Base-by-base conservation (phyloP, 2,888 invertebrate species). In the Phalangium opilio region DNA sequence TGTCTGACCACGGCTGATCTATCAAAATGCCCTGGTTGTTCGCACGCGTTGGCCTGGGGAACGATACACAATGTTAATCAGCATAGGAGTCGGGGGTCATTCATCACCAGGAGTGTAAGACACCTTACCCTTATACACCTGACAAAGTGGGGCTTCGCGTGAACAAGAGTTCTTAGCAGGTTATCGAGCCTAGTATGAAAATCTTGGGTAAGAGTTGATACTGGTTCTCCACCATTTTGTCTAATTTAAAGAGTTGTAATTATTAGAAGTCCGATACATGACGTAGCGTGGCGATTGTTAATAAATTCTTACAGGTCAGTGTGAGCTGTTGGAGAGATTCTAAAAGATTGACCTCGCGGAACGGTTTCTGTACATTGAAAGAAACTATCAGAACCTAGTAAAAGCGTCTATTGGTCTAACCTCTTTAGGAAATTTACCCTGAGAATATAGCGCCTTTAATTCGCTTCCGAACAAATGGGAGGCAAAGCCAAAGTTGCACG, bases 401-500 rank as follows among this genome's bases (percentile, higher is more conserved):
- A n/a, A n/a, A n/a, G n/a, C n/a, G n/a, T n/a, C n/a, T n/a, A n/a
- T n/a, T n/a, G n/a, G n/a, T n/a, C n/a, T n/a, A n/a, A n/a, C n/a
- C n/a, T n/a, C n/a, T n/a, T n/a, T n/a, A n/a, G 3, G n/a, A 17
- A 2, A 14, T 38, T 58, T 61, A 55, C 78, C 71, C 47, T 58
- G 53, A 3, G 79, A 76, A 60, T 79, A 82, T 12, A 84, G 68
- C 2, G 81, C 79, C 70, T 89, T 89, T 52, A 93, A 70, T 66
- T 93, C 93, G 45, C 83, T 80, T 1, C 89, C 86, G 65, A 93
- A 93, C n/a, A 93, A 72, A 65, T 93, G 90, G 15, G 89, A 87
- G 1, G 87, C 91, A 67, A 93, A 93, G n/a, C 91, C 91, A 67
- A 93, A 93, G 65, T 85, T 89, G 68, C 91, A 93, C 48, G 78